Conservation (phyloP, 2,888 invertebrate species). For the Acanthosepion esculentum region DNA sequence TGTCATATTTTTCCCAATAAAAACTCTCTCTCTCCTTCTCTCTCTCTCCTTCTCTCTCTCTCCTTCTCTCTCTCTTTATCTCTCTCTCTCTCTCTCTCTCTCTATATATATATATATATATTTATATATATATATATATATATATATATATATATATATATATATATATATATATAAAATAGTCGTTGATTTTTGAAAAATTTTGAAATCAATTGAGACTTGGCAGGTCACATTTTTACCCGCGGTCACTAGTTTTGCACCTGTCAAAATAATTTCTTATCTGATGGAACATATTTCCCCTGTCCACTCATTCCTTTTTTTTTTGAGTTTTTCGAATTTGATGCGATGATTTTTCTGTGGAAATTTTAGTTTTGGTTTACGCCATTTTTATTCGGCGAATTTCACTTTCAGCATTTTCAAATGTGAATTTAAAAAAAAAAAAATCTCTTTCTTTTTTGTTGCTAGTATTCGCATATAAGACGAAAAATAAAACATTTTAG, state of each 20-base stretch:
- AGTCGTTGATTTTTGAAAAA: no score
- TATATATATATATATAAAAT: no score
- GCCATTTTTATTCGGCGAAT: background rate
- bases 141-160: no score
- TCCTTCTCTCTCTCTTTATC: no score
- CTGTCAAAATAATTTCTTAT: background rate
- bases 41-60: no score
- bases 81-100: no score
- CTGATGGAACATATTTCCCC: background rate
- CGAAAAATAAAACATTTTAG: no score
- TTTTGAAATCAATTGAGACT: background rate
- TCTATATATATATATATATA: no score
- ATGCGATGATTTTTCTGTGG: background rate
- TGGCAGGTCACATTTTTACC: conserved; percentile 6
- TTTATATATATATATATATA: no score
- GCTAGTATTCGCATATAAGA: background rate
- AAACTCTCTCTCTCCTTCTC: background rate
- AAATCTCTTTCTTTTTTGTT: background rate
- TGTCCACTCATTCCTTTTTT: background rate
- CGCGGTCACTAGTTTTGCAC: background rate
- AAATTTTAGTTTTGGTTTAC: background rate
- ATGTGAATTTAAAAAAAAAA: no score
- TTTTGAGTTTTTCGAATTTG: background rate
- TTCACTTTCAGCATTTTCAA: background rate
- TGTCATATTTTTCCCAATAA: background rate